Base-by-base conservation (phyloP, 1,140 invertebrate species). In the Heterodera carotae region DNA sequence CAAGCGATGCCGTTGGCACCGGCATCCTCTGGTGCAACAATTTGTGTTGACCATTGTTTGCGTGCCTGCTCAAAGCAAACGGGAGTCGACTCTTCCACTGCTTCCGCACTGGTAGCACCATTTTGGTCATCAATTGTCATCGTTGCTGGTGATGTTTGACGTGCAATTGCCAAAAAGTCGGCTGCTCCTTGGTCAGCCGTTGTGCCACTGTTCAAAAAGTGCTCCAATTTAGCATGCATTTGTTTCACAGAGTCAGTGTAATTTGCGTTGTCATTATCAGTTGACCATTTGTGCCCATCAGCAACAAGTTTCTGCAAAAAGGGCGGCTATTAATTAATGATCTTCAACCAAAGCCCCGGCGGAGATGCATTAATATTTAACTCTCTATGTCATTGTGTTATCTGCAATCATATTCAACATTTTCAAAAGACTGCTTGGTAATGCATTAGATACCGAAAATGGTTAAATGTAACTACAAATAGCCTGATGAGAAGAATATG, bases 61-160 rank as follows among this genome's bases (percentile, higher is more conserved):
- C 73, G 59, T 70, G 73, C 73, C 18, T 29, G 27, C 22, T 34
- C 18, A 75, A 75, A 75, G 4, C 73, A 66, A 68, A 75, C 56
- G 18, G 59, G 67, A 74, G 66, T 34, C 8, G 56, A 0, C 12
- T 0, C 27, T 62, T 60, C 70, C 0, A 39, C 70, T 27, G 53
- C 53, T 73, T n/a, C n/a, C n/a, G 12, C 70, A n/a, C 25, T 3
- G 18, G 34, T 48, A n/a, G 22, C 71, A 22, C n/a, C 22, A n/a
- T 25, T 12, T 34, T 53, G 12, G 48, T 22, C 3, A 5, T 15
- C 18, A 12, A 53, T 22, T 0, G 15, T 22, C 4, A 4, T 22
- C 22, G 12, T 18, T 7, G 48, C 4, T 22, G 0, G 4, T 53
- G 48, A 4, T 53, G 12, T 53, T 53, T 53, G 12, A 27, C 34